Conservation (phyloP, 2,888 invertebrate genomes). For the Torymus texanus region DNA sequence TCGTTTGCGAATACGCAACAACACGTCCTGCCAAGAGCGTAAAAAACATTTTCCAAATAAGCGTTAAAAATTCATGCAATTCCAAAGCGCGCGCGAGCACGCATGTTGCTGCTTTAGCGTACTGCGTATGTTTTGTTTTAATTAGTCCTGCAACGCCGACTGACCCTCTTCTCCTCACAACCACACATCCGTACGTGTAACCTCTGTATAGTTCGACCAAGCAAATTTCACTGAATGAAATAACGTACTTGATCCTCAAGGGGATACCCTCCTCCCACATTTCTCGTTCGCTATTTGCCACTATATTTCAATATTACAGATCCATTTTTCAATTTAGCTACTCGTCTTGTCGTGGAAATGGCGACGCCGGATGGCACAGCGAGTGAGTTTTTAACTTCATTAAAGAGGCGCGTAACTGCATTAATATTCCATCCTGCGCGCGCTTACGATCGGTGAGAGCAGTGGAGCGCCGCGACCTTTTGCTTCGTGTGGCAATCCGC, state of each 20-base stretch:
- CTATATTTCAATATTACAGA: constrained; percentile 23
- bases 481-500: too few relatives aligned
- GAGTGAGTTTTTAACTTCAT: constrained; percentile 22
- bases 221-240: constrained; percentile 23
- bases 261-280: neutral
- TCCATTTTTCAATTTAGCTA: constrained; percentile 35
- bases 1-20: too few relatives aligned
- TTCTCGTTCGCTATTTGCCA: neutral
- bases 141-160: constrained; percentile 22
- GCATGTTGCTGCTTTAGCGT: too few relatives aligned
- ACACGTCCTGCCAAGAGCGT: too few relatives aligned
- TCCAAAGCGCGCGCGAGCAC: neutral
- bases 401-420: constrained; percentile 6
- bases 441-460: too few relatives aligned
- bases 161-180: neutral
- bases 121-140: constrained; percentile 37
- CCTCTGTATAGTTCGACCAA: neutral
- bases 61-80: neutral
- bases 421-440: constrained; percentile 13
- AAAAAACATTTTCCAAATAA: constrained; percentile 4
- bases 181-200: too few relatives aligned
- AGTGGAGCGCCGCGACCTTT: too few relatives aligned
- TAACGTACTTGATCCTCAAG: constrained; percentile 8
- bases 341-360: too few relatives aligned
- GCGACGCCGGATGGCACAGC: neutral